These are phyloP conservation scores for Callaeas wilsoni DNA, from an alignment of 2,113 vertebrate species.

Conservation along the genomic window DNA sequence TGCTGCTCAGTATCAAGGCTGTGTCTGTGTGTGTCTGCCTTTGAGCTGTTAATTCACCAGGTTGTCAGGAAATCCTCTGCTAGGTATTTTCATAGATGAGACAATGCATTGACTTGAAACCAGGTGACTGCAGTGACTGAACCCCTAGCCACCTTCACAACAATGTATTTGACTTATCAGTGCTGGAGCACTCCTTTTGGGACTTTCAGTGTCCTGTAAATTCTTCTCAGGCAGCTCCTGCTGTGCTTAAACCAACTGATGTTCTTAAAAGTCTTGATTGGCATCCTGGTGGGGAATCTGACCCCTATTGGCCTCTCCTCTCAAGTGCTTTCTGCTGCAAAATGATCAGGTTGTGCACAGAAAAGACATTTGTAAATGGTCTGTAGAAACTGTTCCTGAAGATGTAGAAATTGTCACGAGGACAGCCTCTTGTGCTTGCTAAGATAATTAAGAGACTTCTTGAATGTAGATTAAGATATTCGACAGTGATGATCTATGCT, in stretches of 20 bases:
- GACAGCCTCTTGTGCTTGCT: not conserved
- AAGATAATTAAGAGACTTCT: not conserved
- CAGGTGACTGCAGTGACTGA: not conserved
- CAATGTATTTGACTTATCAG: not conserved
- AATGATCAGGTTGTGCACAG: not conserved
- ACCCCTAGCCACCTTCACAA: not conserved
- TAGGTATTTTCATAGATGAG: not conserved
- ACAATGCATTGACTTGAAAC: not conserved
- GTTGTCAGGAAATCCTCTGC: not conserved
- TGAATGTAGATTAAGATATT: not conserved
- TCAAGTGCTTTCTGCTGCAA: not conserved
- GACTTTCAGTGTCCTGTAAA: not conserved
- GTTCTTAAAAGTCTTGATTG: not conserved
- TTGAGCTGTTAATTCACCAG: not conserved
- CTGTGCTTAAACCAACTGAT: not conserved
- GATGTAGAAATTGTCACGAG: not conserved
- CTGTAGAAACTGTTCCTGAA: not conserved
- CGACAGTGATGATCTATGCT: not conserved
- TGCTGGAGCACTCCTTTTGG: not conserved
- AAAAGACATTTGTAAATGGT: not conserved
- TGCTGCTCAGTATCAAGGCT: not conserved
- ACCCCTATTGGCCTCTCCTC: fast-evolving
- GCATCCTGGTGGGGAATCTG: not conserved
- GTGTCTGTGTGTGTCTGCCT: not conserved
- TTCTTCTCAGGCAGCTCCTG: not conserved